Evolutionary conservation across 2,113 vertebrate species (phyloP).

Genomic region (Climacteris rufus): DNA sequence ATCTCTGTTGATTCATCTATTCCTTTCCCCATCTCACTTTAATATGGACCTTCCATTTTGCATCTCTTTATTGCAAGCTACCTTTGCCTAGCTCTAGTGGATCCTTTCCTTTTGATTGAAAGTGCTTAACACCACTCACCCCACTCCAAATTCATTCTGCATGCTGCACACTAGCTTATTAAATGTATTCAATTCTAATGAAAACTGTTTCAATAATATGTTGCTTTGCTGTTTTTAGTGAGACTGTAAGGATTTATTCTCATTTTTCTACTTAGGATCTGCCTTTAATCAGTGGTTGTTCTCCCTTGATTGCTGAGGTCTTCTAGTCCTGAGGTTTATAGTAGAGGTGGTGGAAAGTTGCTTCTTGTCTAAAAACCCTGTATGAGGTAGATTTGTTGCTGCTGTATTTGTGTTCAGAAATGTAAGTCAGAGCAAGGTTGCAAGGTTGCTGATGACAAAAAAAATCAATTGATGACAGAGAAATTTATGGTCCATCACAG

Average conservation of each 20-base stretch:
- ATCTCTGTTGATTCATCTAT: neutral
- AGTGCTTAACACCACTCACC: fast-evolving
- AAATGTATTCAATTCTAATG: neutral
- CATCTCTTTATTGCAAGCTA: neutral
- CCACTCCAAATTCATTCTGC: neutral
- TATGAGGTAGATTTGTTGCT: conserved; percentile 4
- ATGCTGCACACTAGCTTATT: neutral
- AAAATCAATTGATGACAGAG: conserved; percentile 45
- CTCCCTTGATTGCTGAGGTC: neutral
- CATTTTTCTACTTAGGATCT: neutral
- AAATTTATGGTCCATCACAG: conserved; percentile 40
- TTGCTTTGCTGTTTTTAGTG: neutral
- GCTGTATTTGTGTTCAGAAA: neutral
- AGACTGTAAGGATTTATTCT: neutral
- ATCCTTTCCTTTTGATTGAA: neutral
- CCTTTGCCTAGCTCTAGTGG: neutral
- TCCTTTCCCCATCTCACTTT: neutral
- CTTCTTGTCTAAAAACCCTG: neutral
- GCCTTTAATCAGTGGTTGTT: neutral
- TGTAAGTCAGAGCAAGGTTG: conserved; percentile 44
- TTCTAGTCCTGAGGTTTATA: neutral
- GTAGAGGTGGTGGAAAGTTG: neutral
- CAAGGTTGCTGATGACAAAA: conserved; percentile 39
- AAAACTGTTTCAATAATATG: neutral
- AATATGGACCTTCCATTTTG: neutral